Base-by-base conservation (phyloP, 2,888 invertebrate genomes). In the Noctua janthina region DNA sequence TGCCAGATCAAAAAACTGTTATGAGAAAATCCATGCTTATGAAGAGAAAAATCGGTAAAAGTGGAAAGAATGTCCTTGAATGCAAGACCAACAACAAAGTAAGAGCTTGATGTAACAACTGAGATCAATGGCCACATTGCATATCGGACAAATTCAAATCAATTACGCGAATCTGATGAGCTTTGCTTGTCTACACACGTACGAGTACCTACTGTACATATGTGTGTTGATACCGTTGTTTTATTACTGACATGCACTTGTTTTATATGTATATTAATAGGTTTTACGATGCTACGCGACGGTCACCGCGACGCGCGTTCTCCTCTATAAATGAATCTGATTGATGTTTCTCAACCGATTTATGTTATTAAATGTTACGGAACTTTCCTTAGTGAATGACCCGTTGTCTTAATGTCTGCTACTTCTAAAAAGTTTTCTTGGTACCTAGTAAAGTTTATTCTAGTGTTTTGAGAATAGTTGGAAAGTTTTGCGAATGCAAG, bases 91-190 rank as follows among this genome's bases (percentile, higher is more conserved):
- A 83, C 71, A 85, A 83, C 80, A 83, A 72, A 69, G 39, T 29
- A 54, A 68, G 15, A 29, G 64, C 43, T 86, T 82, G 59, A 86
- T 76, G 72, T 82, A 69, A 81, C 66, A 46, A 35, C 62, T 13
- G 81, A 86, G 92, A 93, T 91, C 92, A 89, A 87, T 92, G 91
- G 88, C 88, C 91, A 85, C 87, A 80, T 89, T 64, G 64, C 66
- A 90, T 88, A 91, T 92, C 89, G 90, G 90, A 83, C 90, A 89
- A 92, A 93, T 94, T 91, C 92, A 93, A 93, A 93, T 92, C 91
- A 90, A 91, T 94, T 90, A 86, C 77, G 86, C 84, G 90, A 91
- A 90, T 91, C 82, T 84, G 85, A 90, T 90, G 76, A 83, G 78
- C 39, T 51, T 85, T 80, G 86, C 88, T 89, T 84, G 87, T 78